Evolutionary conservation across 2,888 invertebrate species (phyloP), one percentile per base, ranked within the genome.

Genomic region (Andrena bucephala): DNA sequence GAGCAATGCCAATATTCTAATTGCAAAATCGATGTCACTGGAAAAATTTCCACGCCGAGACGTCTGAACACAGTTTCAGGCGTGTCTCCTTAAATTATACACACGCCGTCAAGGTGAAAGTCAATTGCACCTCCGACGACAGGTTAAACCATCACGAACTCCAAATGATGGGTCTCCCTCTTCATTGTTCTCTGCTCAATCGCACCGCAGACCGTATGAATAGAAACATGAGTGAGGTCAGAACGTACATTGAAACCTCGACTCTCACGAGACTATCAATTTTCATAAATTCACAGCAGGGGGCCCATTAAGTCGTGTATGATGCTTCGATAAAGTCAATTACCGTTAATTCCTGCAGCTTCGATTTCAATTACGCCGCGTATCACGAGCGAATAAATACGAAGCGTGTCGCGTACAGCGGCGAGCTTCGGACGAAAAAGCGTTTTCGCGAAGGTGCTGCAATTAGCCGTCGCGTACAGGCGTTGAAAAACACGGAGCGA

Each of bases 61-160:
- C 42, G 42, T 42, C 42, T 42, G 16, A 42, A 5, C 42, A 16
- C 42, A 42, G 42, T 42, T 42, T 16, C 42, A 42, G 42, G 13
- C 42, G 42, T 42, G 42, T 42, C 42, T 16, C 42, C 42, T 42
- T 13, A 6, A 13, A 29, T 27, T n/a, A 13, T n/a, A n/a, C 29
- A 10, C 29, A 2, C 36, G 24, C 20, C 27, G 27, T n/a, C 42
- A 42, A 42, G 59, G 36, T 59, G 69, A 69, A 69, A 69, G 69
- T 69, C 27, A 16, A 33, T 68, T n/a, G 33, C 33, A 24, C 10
- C 33, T 57, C 36, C 24, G 33, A 33, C 31, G 27, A 68, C 20
- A 10, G 8, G 10, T 33, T 42, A 42, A 42, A 42, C 42, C 42
- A 42, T 42, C 42, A 42, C 42, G 16, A 42, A 42, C 42, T 42